phyloP scores from a whole-genome alignment of 2,888 invertebrate species.

The Torymus auratus region DNA sequence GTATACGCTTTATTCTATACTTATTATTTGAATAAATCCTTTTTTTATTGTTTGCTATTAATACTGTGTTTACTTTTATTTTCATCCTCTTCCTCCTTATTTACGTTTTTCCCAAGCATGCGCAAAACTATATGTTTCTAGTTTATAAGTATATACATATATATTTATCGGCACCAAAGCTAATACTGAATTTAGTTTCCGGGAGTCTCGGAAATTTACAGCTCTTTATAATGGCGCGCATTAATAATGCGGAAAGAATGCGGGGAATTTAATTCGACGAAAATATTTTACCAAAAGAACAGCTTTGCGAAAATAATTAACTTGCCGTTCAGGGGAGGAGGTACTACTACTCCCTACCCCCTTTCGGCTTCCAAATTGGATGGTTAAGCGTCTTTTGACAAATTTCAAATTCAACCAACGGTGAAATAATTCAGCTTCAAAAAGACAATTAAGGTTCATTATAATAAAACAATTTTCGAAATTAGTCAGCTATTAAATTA shows the following conservation, averaged over 20 bases:
- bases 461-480: too few relatives aligned
- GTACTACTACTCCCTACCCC: too few relatives aligned
- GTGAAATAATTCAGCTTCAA: too few relatives aligned
- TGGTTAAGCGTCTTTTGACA: too few relatives aligned
- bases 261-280: background rate
- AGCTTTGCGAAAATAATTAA: background rate
- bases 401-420: too few relatives aligned
- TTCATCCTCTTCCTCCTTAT: slow-evolving; percentile 7
- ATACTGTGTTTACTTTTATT: slow-evolving; percentile 38
- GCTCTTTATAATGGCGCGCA: background rate
- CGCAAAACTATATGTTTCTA: background rate
- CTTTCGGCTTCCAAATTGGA: too few relatives aligned
- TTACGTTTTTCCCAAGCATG: slow-evolving; percentile 31
- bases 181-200: background rate
- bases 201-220: background rate
- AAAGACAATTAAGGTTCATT: too few relatives aligned
- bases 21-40: slow-evolving; percentile 47
- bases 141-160: slow-evolving; percentile 6
- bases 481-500: too few relatives aligned
- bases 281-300: background rate
- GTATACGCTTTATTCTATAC: slow-evolving; percentile 24
- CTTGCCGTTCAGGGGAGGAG: background rate
- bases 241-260: background rate
- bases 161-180: background rate
- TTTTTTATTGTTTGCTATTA: slow-evolving; percentile 28